phyloP scores from a whole-genome alignment of 1,140 invertebrate species.

The Marisa cornuarietis region DNA sequence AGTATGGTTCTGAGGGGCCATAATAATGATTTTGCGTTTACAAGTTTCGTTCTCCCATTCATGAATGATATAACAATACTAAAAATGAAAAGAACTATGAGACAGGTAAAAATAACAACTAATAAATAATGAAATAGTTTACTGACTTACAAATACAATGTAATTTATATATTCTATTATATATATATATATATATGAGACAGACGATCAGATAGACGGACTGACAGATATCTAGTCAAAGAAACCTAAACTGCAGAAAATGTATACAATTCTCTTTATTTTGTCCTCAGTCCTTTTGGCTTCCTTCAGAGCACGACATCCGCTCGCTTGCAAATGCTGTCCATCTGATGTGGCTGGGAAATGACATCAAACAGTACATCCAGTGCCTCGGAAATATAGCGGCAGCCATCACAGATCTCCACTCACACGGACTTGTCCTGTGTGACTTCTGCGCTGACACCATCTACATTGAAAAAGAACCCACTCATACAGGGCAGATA shows the following conservation, averaged over 20 bases:
- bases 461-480: background rate
- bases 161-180: background rate
- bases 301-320: background rate
- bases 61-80: too few relatives aligned
- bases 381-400: conserved; percentile 2
- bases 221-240: background rate
- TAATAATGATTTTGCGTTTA: too few relatives aligned
- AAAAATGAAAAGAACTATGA: too few relatives aligned
- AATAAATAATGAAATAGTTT: too few relatives aligned
- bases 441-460: conserved; percentile 6
- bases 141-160: background rate
- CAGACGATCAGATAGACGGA: too few relatives aligned
- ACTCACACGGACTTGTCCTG: background rate
- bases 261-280: background rate
- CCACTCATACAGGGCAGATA: background rate
- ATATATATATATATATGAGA: background rate
- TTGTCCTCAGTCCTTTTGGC: background rate
- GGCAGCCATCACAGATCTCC: background rate
- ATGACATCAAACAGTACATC: background rate
- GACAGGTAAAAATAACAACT: too few relatives aligned
- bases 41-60: too few relatives aligned
- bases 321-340: background rate
- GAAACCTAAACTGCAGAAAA: background rate
- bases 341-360: background rate
- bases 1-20: too few relatives aligned